These are phyloP conservation scores for Meandrusa payeni DNA, from an alignment of 2,888 invertebrate genomes.

Conservation along the genomic window DNA sequence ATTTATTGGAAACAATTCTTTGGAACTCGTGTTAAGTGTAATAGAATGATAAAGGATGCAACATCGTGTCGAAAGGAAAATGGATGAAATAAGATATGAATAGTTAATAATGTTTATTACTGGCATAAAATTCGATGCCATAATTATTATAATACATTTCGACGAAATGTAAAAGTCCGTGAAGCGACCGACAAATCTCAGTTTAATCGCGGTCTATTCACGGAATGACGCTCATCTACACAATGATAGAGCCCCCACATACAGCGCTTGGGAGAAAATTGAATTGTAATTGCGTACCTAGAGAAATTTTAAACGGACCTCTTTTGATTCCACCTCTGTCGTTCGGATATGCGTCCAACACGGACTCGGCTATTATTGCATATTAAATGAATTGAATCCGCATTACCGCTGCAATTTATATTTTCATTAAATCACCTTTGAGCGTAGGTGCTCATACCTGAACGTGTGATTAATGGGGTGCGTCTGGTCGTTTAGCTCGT, in stretches of 20 bases:
- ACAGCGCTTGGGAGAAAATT: constrained; percentile 54
- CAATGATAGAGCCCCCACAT: constrained; percentile 29
- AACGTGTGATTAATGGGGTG: constrained; percentile 55
- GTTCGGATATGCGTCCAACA: constrained; percentile 40
- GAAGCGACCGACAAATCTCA: constrained; percentile 35
- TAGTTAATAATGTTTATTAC: too few relatives aligned
- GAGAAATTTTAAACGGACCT: constrained; percentile 60
- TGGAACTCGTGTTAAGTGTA: too few relatives aligned
- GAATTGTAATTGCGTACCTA: constrained; percentile 66
- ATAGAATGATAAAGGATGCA: too few relatives aligned
- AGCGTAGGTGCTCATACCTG: constrained; percentile 29
- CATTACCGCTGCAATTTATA: constrained; percentile 31
- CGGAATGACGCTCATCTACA: constrained; percentile 34
- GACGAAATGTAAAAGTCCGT: too few relatives aligned
- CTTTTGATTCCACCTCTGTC: constrained; percentile 44
- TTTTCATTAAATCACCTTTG: constrained; percentile 32
- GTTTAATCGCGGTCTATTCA: constrained; percentile 44
- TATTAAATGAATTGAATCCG: constrained; percentile 65
- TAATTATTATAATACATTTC: too few relatives aligned
- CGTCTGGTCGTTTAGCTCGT: constrained; percentile 57
- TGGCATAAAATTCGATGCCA: too few relatives aligned
- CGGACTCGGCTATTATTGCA: constrained; percentile 59
- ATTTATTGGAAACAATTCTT: too few relatives aligned
- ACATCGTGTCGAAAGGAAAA: too few relatives aligned
- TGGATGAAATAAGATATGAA: too few relatives aligned